phyloP scores from a whole-genome alignment of 2,888 invertebrate genomes.

The Chrysolina haemoptera region DNA sequence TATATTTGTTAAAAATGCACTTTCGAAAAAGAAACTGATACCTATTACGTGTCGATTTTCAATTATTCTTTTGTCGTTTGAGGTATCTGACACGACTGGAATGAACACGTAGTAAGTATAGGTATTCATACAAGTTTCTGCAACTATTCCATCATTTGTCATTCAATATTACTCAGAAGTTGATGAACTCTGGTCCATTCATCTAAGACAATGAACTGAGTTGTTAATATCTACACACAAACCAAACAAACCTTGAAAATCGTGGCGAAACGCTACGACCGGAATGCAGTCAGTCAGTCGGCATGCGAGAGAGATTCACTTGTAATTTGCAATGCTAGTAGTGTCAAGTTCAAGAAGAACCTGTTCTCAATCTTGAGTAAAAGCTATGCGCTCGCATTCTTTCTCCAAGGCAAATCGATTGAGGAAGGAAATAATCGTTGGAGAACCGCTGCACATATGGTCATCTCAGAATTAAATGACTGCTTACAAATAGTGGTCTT shows the following conservation, averaged over 20 bases:
- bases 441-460: conserved; percentile 18
- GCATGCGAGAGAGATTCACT: conserved; percentile 34
- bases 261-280: background rate
- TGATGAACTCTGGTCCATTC: background rate
- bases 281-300: conserved; percentile 11
- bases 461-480: background rate
- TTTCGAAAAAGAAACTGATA: no score
- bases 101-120: no score
- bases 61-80: no score
- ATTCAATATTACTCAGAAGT: background rate
- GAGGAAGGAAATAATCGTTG: conserved; percentile 30
- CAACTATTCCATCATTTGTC: background rate
- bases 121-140: no score
- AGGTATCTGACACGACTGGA: no score
- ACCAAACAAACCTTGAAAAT: conserved; percentile 10
- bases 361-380: conserved; percentile 31
- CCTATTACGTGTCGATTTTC: no score
- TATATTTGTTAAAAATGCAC: no score
- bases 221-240: background rate
- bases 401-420: conserved; percentile 15
- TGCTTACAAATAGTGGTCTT: no score
- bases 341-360: conserved; percentile 38
- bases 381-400: conserved; percentile 32
- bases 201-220: background rate
- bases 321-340: conserved; percentile 31